These are phyloP conservation scores for Tachuris rubrigastra DNA, from an alignment of 2,113 vertebrate genomes.

Conservation along the genomic window DNA sequence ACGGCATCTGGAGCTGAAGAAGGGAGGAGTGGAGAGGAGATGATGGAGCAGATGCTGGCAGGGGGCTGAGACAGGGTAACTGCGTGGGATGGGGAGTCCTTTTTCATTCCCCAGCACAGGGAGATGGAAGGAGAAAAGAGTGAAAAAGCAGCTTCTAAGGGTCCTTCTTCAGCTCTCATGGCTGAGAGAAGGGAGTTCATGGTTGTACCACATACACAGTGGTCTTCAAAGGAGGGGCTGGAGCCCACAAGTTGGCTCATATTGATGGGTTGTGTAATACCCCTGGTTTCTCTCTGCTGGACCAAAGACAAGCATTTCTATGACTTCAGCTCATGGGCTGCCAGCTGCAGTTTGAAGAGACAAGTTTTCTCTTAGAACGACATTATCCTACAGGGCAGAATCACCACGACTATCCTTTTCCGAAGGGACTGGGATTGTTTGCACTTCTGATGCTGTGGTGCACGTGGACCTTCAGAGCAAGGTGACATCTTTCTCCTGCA, in stretches of 20 bases:
- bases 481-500: neutral
- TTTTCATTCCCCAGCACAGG: neutral
- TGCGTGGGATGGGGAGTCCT: neutral
- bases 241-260: neutral
- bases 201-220: neutral
- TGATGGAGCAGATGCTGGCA: neutral
- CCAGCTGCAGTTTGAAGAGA: neutral
- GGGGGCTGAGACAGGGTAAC: neutral
- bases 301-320: neutral
- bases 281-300: neutral
- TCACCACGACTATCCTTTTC: neutral
- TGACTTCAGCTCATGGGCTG: neutral
- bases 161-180: neutral
- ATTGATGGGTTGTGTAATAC: neutral
- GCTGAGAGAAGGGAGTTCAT: neutral
- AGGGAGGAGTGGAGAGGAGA: neutral
- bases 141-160: neutral
- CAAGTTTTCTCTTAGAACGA: neutral
- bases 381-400: neutral
- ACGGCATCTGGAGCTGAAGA: neutral
- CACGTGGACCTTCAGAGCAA: neutral
- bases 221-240: neutral
- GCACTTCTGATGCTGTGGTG: neutral
- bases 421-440: neutral
- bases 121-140: neutral